Evolutionary conservation across 2,113 vertebrate species (phyloP), one percentile per base, ranked within the genome.

Genomic region (Lycaon pictus): DNA sequence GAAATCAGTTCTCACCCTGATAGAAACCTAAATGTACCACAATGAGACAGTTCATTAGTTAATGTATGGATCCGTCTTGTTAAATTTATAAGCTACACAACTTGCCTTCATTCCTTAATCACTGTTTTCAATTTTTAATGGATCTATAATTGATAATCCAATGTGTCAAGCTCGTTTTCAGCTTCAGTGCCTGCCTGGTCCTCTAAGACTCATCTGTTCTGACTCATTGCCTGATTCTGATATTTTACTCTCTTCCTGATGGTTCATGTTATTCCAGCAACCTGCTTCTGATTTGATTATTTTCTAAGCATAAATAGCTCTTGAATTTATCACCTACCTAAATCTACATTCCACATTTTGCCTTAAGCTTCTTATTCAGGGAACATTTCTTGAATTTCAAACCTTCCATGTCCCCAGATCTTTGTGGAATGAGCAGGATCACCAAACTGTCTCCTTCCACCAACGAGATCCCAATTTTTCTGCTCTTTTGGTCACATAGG

Each of bases 231-330:
- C 58, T 74, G 8, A 83, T n/a, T 85, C 62, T 95, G 32, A 53
- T 86, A 29, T 81, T 79, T 92, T 35, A 60, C 3, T 32, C 37
- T 51, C 15, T 71, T 90, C 80, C 60, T 62, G 5, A 16, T 90
- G 63, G 20, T 77, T 96, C 27, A 62, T 88, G 72, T 84, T 74
- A 92, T 74, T 92, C 48, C 80, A 96, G 80, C 43, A 96, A 96
- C 25, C 67, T 80, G 51, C 29, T 74, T 94, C 80, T 94, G 51
- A 63, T 85, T 56, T 53, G 5, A 74, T 88, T 89, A 72, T 84
- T 95, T 87, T 93, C 43, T 71, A 96, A 67, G 13, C 25, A 92
- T 55, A 90, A 94, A 90, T 43, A 96, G 0, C 19, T 97, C 69
- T 96, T 56, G 72, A 83, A 53, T 76, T 25, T 90, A 69, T 92